These are phyloP conservation scores for Onychostoma macrolepis DNA, from an alignment of 2,113 vertebrate species.

Conservation along the genomic window DNA sequence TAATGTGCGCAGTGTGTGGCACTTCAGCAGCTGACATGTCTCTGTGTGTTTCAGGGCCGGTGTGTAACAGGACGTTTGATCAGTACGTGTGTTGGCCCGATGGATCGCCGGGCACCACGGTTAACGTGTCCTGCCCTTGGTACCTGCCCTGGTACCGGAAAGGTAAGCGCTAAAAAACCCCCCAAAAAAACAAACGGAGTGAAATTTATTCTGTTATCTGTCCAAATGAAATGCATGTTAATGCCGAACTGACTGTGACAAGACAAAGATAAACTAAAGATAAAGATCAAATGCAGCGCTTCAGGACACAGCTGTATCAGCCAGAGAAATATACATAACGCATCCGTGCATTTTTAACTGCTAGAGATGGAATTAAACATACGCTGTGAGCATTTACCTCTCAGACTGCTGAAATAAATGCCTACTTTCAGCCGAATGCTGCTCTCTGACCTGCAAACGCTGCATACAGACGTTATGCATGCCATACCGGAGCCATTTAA, in stretches of 20 bases:
- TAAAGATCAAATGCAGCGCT: neutral
- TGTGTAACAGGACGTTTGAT: conserved; percentile 93
- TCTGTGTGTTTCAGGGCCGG: conserved; percentile 73
- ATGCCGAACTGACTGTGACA: neutral
- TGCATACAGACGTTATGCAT: neutral
- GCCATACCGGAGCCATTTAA: neutral
- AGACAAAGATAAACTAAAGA: no score
- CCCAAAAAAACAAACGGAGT: no score
- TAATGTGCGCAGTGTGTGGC: neutral
- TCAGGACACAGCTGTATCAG: neutral
- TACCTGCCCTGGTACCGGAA: conserved; percentile 87
- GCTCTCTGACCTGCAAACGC: neutral
- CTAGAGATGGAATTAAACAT: neutral
- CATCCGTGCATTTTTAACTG: neutral
- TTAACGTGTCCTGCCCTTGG: conserved; percentile 94
- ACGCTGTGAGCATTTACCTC: neutral
- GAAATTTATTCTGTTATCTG: neutral
- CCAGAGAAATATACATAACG: neutral
- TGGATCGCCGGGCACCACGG: conserved; percentile 79
- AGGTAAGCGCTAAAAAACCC: conserved; percentile 67
- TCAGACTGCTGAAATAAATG: neutral
- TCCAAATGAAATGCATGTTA: neutral
- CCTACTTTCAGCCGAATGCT: neutral
- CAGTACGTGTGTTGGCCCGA: conserved; percentile 93
- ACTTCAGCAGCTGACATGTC: neutral